Percentiles rank a stretch among this genome's conserved stretches.
phyloP scores from a whole-genome alignment of 1,140 invertebrate genomes.

The Aphis craccivora region DNA sequence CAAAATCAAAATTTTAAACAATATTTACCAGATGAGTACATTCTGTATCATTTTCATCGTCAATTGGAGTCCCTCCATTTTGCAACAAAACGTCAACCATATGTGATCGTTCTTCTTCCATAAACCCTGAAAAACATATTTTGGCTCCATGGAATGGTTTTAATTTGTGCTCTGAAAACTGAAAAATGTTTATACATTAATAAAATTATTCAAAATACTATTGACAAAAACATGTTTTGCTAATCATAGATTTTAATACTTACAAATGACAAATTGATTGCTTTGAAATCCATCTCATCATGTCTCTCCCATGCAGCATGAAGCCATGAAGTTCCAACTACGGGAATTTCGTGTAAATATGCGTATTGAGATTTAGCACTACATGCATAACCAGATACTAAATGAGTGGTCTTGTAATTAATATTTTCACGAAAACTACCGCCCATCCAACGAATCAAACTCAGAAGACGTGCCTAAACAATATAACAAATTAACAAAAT shows the following conservation, averaged over 20 bases:
- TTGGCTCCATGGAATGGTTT: slow-evolving; percentile 87
- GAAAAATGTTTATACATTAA: slow-evolving; percentile 58
- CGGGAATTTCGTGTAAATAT: slow-evolving; percentile 84
- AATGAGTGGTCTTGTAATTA: slow-evolving; percentile 86
- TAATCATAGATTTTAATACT: slow-evolving; percentile 63
- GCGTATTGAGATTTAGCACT: slow-evolving; percentile 91
- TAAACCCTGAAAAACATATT: slow-evolving; percentile 89
- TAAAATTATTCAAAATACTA: background rate
- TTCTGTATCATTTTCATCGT: slow-evolving; percentile 75
- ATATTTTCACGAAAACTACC: slow-evolving; percentile 91
- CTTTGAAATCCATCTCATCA: slow-evolving; percentile 73
- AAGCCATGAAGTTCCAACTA: slow-evolving; percentile 89
- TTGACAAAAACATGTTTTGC: background rate
- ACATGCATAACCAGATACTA: slow-evolving; percentile 85
- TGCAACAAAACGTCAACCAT: slow-evolving; percentile 87
- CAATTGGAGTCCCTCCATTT: slow-evolving; percentile 81
- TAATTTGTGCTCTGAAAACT: slow-evolving; percentile 74
- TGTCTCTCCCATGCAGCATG: slow-evolving; percentile 81
- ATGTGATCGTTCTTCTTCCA: slow-evolving; percentile 84
- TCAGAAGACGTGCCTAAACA: slow-evolving; percentile 71
- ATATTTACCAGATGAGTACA: slow-evolving; percentile 89
- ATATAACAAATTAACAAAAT: slow-evolving; percentile 58
- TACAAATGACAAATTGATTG: slow-evolving; percentile 77
- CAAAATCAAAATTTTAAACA: slow-evolving; percentile 2
- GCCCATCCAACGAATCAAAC: slow-evolving; percentile 88